These are phyloP conservation scores for Aspidiotus rigidus DNA, from an alignment of 2,888 invertebrate species.

Conservation along the genomic window DNA sequence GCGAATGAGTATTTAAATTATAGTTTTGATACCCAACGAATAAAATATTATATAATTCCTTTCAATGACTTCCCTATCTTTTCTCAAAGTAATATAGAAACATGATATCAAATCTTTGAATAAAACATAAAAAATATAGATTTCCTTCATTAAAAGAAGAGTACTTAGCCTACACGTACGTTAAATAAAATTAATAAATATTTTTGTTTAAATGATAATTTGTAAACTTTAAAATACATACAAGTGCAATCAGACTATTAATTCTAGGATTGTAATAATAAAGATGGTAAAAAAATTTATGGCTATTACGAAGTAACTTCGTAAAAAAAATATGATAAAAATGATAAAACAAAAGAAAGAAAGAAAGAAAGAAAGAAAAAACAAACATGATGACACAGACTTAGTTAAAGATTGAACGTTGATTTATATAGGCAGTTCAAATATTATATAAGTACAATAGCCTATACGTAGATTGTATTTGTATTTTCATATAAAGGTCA, in stretches of 20 bases:
- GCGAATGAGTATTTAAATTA: neutral
- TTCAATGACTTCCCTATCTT: no score
- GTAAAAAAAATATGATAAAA: neutral
- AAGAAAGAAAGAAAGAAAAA: neutral
- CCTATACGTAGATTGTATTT: no score
- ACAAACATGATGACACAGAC: neutral
- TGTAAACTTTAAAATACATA: neutral
- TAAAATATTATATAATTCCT: neutral
- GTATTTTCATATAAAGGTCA: no score
- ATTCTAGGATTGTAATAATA: neutral
- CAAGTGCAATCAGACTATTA: conserved; percentile 4
- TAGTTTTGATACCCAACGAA: conserved; percentile 4
- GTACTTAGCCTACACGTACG: no score
- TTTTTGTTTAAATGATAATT: neutral
- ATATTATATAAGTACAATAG: no score
- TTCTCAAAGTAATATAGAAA: no score
- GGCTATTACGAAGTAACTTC: neutral
- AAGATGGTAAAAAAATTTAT: neutral
- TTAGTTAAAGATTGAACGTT: no score
- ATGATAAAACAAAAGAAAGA: neutral
- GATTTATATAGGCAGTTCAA: no score
- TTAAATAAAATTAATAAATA: neutral
- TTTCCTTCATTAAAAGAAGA: no score
- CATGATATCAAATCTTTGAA: no score
- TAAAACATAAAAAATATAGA: no score